Base-by-base conservation (phyloP, 2,113 vertebrate species). In the Nycticebus coucang region DNA sequence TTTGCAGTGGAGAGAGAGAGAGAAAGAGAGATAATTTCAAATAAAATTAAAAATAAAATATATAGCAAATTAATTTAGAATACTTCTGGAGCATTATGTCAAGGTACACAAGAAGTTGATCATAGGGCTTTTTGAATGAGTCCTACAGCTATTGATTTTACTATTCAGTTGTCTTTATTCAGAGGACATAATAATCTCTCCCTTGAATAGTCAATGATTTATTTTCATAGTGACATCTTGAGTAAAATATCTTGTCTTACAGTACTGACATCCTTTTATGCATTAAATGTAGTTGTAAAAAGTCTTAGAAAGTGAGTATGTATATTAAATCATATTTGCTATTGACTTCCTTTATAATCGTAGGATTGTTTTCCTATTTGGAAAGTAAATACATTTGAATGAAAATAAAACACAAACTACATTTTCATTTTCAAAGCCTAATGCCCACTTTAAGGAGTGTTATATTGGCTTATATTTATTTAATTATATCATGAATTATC, bases 1-100 rank as follows among this genome's bases (percentile, higher is more conserved):
- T 74, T 77, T 95, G 0, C 28, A 72, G 0, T 87, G 35, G 37
- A 55, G 35, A 75, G 30, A 28, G 30, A 79, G 33, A 87, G 13
- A 68, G 9, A 5, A 7, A 45, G 45, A n/a, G n/a, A n/a, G n/a
- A n/a, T n/a, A n/a, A n/a, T 45, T 94, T 87, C 7, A 84, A 87
- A 69, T 82, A 60, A 92, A 89, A 92, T 92, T 4, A 85, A 45
- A 7, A 74, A 92, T 77, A 86, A 94, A 95, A 77, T 57, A 78
- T 24, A n/a, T 11, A 88, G 9, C 19, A 95, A 81, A 83, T 21
- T 90, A 41, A 74, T 68, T 81, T 75, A 82, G 93, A 75, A 95
- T 89, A 72, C 33, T 88, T 21, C 33, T 86, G 7, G 14, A 83
- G 19, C 1, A 59, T 72, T 89, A 41, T 86, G 10, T 59, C 33